Evolutionary conservation across 2,888 invertebrate species (phyloP), one percentile per base, ranked within the genome.

Genomic region (Watsonalla binaria): DNA sequence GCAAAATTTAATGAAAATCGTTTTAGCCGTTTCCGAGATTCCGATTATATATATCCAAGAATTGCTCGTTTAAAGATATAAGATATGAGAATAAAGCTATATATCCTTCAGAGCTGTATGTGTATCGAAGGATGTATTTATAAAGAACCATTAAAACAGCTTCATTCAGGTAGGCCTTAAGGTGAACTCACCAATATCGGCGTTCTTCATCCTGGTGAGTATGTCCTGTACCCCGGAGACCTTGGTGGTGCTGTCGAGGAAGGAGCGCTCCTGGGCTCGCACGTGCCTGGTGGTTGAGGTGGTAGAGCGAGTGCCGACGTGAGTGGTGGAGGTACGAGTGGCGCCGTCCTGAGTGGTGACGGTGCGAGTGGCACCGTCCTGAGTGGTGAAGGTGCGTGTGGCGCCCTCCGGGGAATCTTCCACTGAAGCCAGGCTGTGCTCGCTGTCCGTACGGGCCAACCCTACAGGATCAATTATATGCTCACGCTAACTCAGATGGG

Each of bases 171-270:
- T 24, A 24, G 2, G 24, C 24, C 24, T 24, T 24, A 24, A 47
- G n/a, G 48, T 54, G 53, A 11, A 53, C 80, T 78, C 62, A 94
- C 94, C 94, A 65, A 93, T 92, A 70, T 94, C 94, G 63, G 94
- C 94, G 72, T 95, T 95, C 76, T 93, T 93, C 96, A 96, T 96
- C 65, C 96, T 92, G 6, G 93, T 92, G 53, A 96, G 87, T 13
- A 95, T 94, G 74, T 96, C 96, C 74, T 94, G 93, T 2, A 96
- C 94, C 5, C 94, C 94, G 5, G 94, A 92, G 52, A 96, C 94
- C 72, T 94, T 94, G 13, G 93, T 92, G 66, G 90, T 93, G 81
- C 93, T 94, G 73, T 94, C 94, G 34, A 96, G 90, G 82, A 96
- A 96, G 9, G 95, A 95, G 56, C 92, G 76, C 69, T 84, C 84